Percentiles rank a stretch among this genome's conserved stretches.
These are phyloP conservation scores for Neomorphus geoffroyi DNA, from an alignment of 2,797 vertebrate species.

Conservation along the genomic window DNA sequence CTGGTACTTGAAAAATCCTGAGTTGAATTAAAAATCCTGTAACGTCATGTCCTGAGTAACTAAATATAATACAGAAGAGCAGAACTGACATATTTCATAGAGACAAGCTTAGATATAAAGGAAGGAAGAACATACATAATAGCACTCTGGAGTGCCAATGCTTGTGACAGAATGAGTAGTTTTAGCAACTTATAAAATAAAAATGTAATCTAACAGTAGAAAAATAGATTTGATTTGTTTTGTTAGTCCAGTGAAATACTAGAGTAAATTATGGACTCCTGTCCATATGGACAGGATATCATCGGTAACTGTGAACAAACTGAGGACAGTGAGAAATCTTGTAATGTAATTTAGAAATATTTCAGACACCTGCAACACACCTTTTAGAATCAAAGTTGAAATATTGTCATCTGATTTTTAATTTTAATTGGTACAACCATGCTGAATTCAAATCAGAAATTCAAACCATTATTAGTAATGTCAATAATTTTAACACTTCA, in stretches of 20 bases:
- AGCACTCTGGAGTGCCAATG: background rate
- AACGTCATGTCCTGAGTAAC: conserved; percentile 13
- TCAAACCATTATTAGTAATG: background rate
- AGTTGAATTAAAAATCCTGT: conserved; percentile 13
- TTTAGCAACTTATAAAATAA: background rate
- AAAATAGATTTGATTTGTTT: background rate
- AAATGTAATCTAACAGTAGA: background rate
- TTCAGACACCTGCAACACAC: background rate
- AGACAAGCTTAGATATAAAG: conserved; percentile 5
- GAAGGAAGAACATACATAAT: background rate
- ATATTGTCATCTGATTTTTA: background rate
- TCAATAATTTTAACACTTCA: background rate
- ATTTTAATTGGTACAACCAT: background rate
- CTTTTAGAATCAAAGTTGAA: background rate
- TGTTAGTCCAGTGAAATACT: background rate
- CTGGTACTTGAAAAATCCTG: background rate
- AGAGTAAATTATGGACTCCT: background rate
- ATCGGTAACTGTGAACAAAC: background rate
- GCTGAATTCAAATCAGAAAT: background rate
- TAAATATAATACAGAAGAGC: conserved; percentile 11
- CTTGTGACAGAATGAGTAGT: background rate
- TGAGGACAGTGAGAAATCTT: background rate
- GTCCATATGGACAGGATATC: background rate
- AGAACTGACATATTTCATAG: background rate
- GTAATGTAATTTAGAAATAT: background rate